phyloP scores from a whole-genome alignment of 2,888 invertebrate species.

The Hartigia nigra region DNA sequence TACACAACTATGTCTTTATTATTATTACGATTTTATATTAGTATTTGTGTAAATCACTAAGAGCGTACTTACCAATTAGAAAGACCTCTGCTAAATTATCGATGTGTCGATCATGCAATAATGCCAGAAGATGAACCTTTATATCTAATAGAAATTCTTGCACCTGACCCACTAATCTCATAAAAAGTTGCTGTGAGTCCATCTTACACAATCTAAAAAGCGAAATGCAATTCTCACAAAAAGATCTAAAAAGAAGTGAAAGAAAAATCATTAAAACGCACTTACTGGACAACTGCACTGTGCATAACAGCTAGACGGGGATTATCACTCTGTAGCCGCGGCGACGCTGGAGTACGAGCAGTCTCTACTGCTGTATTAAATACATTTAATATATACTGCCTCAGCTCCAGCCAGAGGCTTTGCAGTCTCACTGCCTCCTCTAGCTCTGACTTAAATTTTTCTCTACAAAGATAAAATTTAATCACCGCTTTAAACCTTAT shows the following conservation, averaged over 20 bases:
- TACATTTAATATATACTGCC: slow-evolving; percentile 64
- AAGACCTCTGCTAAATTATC: slow-evolving; percentile 69
- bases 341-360: slow-evolving; percentile 38
- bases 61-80: slow-evolving; percentile 62
- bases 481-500: neutral
- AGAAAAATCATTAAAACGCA: slow-evolving; percentile 9
- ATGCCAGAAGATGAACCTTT: slow-evolving; percentile 70
- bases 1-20: neutral
- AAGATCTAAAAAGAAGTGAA: neutral
- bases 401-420: slow-evolving; percentile 67
- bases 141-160: slow-evolving; percentile 75
- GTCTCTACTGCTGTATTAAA: slow-evolving; percentile 61
- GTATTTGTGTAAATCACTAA: neutral
- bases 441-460: slow-evolving; percentile 57
- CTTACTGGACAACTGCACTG: slow-evolving; percentile 67
- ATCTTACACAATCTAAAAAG: slow-evolving; percentile 67
- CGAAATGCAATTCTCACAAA: slow-evolving; percentile 20
- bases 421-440: slow-evolving; percentile 65
- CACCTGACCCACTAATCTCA: slow-evolving; percentile 73
- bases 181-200: slow-evolving; percentile 75
- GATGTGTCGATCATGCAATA: slow-evolving; percentile 68
- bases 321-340: slow-evolving; percentile 41
- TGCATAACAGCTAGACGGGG: slow-evolving; percentile 54
- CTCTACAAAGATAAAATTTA: slow-evolving; percentile 31
- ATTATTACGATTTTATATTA: neutral